Percentiles rank a stretch among this genome's conserved stretches.
phyloP scores from a whole-genome alignment of 2,797 vertebrate genomes.

The Arnoldichthys spilopterus region DNA sequence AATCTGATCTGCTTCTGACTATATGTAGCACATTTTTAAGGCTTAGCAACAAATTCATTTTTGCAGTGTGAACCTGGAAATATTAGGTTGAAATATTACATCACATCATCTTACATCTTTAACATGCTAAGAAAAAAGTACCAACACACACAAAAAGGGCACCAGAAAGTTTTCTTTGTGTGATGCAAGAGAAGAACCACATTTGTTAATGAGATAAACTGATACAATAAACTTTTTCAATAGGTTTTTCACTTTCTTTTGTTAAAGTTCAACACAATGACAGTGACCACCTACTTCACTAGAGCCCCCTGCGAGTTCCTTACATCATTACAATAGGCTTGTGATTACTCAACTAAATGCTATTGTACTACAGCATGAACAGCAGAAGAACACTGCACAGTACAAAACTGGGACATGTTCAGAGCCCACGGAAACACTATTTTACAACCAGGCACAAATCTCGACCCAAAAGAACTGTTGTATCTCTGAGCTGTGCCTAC shows the following conservation, averaged over 20 bases:
- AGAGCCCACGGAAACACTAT: conserved; percentile 18
- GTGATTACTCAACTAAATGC: conserved; percentile 28
- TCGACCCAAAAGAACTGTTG: conserved; percentile 25
- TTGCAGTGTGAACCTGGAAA: too few relatives aligned
- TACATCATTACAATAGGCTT: conserved; percentile 27
- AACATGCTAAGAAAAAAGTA: neutral
- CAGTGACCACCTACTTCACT: neutral
- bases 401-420: conserved; percentile 18
- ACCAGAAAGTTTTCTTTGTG: neutral
- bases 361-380: conserved; percentile 5
- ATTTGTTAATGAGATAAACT: too few relatives aligned
- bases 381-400: neutral
- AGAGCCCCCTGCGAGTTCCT: conserved; percentile 10
- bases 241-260: too few relatives aligned
- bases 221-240: too few relatives aligned
- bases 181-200: too few relatives aligned
- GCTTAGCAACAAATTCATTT: too few relatives aligned
- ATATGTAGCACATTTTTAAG: too few relatives aligned
- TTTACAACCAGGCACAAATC: conserved; percentile 41
- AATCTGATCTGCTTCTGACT: too few relatives aligned
- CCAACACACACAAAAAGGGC: neutral
- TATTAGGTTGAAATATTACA: neutral
- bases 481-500: conserved; percentile 40
- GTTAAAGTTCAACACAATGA: neutral
- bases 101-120: neutral